Conservation (phyloP, 2,113 vertebrate genomes). For the Tenrec ecaudatus region DNA sequence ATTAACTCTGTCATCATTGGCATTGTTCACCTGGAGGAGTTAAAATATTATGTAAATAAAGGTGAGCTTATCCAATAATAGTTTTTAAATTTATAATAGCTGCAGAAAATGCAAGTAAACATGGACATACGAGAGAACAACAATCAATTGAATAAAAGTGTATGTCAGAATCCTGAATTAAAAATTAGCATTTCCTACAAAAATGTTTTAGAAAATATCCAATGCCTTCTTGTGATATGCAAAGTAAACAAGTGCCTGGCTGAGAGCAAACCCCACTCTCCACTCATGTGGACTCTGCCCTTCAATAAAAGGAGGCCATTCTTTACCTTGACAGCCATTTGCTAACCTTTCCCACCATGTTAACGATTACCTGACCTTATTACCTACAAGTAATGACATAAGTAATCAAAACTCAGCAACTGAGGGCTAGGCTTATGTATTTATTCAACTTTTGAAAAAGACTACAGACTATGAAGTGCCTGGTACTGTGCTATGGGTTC, state of each 20-base stretch:
- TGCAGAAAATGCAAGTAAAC: neutral
- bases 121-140: neutral
- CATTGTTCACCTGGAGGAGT: neutral
- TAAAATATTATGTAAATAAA: neutral
- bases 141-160: neutral
- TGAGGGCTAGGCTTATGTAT: neutral
- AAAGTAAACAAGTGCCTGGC: accelerated
- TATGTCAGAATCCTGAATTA: neutral
- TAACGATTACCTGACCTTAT: neutral
- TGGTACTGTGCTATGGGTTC: neutral
- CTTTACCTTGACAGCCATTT: neutral
- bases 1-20: neutral
- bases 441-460: neutral
- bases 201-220: neutral
- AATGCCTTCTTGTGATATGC: neutral
- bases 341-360: neutral
- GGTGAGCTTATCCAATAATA: neutral
- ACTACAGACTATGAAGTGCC: neutral
- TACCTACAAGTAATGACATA: neutral
- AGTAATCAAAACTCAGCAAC: neutral
- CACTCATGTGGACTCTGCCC: neutral
- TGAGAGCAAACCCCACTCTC: accelerated
- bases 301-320: neutral
- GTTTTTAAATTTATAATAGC: neutral
- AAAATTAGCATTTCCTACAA: neutral